A percentile compares a stretch with the other conserved stretches of the same genome.
Conservation (phyloP, 2,113 vertebrate genomes). For the Nematolebias whitei region DNA sequence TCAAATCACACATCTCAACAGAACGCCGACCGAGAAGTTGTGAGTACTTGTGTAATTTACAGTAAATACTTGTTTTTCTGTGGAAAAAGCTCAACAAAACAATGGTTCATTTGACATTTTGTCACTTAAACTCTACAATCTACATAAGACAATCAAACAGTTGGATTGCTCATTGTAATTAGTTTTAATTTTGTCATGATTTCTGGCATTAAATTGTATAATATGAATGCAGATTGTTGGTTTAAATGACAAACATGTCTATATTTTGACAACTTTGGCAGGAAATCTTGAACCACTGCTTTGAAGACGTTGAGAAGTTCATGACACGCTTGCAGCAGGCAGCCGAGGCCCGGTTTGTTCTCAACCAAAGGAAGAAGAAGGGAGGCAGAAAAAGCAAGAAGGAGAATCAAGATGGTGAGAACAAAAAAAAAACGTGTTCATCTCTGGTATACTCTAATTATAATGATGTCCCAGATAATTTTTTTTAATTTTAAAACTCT, state of each 20-base stretch:
- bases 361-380: conserved; percentile 80
- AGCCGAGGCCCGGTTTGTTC: conserved; percentile 80
- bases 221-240: not conserved
- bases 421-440: no score
- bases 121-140: no score
- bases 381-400: conserved; percentile 61
- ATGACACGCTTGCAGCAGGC: conserved; percentile 83
- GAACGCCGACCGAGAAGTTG: conserved; percentile 79
- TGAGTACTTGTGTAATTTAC: conserved; percentile 28
- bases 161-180: not conserved
- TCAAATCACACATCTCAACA: conserved; percentile 19
- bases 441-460: no score
- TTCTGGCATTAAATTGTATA: not conserved
- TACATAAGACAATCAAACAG: no score
- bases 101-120: no score
- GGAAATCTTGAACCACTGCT: conserved; percentile 88
- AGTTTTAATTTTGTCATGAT: not conserved
- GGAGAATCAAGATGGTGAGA: conserved; percentile 48
- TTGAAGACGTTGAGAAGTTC: conserved; percentile 86
- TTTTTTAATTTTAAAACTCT: no score
- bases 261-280: no score
- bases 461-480: no score
- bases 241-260: not conserved
- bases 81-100: no score
- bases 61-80: not conserved